A percentile compares a stretch with the other conserved stretches of the same genome.
Evolutionary conservation across 2,797 vertebrate species (phyloP).

Genomic region (Acomys russatus): DNA sequence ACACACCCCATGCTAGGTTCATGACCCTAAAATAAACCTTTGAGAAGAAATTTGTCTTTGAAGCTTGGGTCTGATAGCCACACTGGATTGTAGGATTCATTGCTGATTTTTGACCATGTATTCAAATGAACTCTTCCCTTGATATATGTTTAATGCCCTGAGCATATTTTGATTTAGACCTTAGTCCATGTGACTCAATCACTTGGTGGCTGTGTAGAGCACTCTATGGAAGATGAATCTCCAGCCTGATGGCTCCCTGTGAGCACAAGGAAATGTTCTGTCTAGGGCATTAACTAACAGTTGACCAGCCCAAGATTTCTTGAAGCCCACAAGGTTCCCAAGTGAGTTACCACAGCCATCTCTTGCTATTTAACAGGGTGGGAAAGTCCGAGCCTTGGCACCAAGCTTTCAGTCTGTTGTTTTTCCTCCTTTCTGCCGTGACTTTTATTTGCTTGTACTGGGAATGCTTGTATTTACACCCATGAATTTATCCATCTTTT

Average conservation of each 20-base stretch:
- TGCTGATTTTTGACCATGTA: slow-evolving; percentile 51
- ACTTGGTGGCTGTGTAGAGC: background rate
- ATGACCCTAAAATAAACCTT: slow-evolving; percentile 90
- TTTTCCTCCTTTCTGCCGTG: background rate
- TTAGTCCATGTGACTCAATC: background rate
- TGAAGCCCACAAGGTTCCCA: background rate
- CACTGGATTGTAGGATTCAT: slow-evolving; percentile 76
- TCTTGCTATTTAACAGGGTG: background rate
- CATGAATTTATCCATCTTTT: background rate
- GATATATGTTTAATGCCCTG: background rate
- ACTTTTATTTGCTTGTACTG: background rate
- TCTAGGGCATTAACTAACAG: background rate
- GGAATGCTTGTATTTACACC: background rate
- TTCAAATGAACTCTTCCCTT: background rate
- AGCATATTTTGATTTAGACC: background rate
- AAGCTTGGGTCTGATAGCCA: slow-evolving; percentile 84
- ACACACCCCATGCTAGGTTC: slow-evolving; percentile 89
- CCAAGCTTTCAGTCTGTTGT: background rate
- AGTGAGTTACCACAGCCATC: too few species aligned
- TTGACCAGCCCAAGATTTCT: background rate
- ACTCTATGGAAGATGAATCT: background rate
- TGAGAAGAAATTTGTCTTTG: slow-evolving; percentile 87
- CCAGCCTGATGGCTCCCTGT: background rate
- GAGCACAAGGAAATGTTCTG: too few species aligned
- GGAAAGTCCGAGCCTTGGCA: background rate